Evolutionary conservation across 2,113 vertebrate species (phyloP).

Genomic region (Ptilorrhoa leucosticta): DNA sequence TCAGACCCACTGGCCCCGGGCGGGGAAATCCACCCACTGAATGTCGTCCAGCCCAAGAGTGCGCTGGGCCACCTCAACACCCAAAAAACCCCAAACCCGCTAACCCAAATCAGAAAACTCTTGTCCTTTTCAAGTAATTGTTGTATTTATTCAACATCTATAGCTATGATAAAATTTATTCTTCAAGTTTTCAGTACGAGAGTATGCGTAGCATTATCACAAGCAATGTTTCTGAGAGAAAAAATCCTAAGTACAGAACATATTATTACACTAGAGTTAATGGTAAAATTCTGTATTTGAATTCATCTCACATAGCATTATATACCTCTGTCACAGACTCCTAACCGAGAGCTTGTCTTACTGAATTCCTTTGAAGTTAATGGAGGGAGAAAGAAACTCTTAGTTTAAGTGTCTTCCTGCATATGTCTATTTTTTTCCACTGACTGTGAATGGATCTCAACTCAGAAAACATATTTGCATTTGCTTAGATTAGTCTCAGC

Average conservation of each 20-base stretch:
- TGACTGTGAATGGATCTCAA: background rate
- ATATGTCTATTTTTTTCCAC: background rate
- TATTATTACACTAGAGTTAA: background rate
- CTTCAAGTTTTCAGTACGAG: background rate
- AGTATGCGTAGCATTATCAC: background rate
- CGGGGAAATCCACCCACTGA: too few species aligned
- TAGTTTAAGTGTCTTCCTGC: background rate
- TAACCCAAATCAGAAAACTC: background rate
- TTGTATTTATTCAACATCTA: background rate
- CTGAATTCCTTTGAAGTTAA: background rate
- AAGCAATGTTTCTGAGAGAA: background rate
- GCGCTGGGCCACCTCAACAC: too few species aligned
- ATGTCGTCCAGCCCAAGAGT: too few species aligned
- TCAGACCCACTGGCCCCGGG: too few species aligned
- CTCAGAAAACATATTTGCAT: background rate
- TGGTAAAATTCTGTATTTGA: background rate
- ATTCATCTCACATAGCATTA: background rate
- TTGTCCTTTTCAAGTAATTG: background rate
- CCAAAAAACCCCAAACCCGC: accelerated
- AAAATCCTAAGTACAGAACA: background rate
- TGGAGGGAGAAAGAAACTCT: background rate
- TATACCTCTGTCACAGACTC: background rate
- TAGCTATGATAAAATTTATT: background rate
- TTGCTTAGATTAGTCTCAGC: background rate
- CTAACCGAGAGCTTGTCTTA: background rate